Percentiles rank a stretch among this genome's conserved stretches.
These are phyloP conservation scores for Nephrocerus scutellatus DNA, from an alignment of 2,888 invertebrate genomes.

Conservation along the genomic window DNA sequence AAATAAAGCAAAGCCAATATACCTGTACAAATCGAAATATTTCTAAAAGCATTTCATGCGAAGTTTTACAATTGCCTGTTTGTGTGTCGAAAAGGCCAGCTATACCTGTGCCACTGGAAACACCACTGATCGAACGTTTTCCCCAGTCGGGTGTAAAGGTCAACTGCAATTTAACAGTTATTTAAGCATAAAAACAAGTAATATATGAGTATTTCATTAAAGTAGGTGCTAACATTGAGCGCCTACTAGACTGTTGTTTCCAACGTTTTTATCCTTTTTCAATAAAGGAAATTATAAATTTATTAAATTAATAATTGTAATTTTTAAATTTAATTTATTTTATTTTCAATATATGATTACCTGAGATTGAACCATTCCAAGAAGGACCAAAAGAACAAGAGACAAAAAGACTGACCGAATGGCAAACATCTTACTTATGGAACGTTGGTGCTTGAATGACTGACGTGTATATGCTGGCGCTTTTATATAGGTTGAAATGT, in stretches of 20 bases:
- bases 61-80: slow-evolving; percentile 37
- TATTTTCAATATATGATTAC: slow-evolving; percentile 17
- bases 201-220: too few relatives aligned
- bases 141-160: slow-evolving; percentile 44
- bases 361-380: slow-evolving; percentile 34
- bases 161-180: slow-evolving; percentile 24
- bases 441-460: too few relatives aligned
- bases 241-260: too few relatives aligned
- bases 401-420: slow-evolving; percentile 32
- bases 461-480: too few relatives aligned
- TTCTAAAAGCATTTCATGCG: slow-evolving; percentile 42
- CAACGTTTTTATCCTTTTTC: too few relatives aligned
- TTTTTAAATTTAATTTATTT: background rate
- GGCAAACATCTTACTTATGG: slow-evolving; percentile 35
- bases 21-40: slow-evolving; percentile 44
- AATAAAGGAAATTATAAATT: too few relatives aligned
- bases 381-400: slow-evolving; percentile 27
- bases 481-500: too few relatives aligned
- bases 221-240: too few relatives aligned
- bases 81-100: slow-evolving; percentile 33
- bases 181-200: too few relatives aligned
- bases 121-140: slow-evolving; percentile 32
- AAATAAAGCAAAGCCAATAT: background rate
- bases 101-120: slow-evolving; percentile 16
- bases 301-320: too few relatives aligned